Conservation (phyloP, 2,797 vertebrate species). For the Gouania willdenowi region DNA sequence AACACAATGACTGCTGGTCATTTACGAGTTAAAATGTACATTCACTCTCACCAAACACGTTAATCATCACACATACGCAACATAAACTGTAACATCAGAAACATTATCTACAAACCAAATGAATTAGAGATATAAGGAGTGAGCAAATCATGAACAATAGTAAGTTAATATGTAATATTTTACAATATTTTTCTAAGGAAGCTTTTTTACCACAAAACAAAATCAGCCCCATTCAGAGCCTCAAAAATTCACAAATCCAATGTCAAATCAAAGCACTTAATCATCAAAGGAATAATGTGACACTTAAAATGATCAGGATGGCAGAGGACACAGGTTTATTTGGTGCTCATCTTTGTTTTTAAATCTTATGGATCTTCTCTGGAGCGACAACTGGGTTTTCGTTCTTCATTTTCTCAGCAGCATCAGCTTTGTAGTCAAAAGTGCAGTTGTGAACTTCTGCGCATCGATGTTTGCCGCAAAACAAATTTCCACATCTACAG, state of each 20-base stretch:
- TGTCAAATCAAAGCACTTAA: neutral
- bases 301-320: neutral
- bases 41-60: no score
- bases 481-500: constrained; percentile 73
- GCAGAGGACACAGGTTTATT: neutral
- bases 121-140: no score
- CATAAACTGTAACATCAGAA: no score
- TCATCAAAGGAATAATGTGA: neutral
- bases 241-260: neutral
- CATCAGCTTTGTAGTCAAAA: constrained; percentile 90
- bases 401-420: constrained; percentile 88
- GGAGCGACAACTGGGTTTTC: constrained; percentile 88
- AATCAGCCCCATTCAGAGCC: neutral
- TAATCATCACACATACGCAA: no score
- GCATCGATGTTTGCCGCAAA: constrained; percentile 85
- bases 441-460: constrained; percentile 87
- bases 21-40: no score
- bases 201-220: neutral
- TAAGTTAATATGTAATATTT: no score
- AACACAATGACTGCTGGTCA: no score
- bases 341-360: neutral
- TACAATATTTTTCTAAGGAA: no score
- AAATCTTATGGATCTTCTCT: constrained; percentile 87
- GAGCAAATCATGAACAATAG: no score
- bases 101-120: no score